These are phyloP conservation scores for Henricia sp. DNA, from an alignment of 53 echinoderm and acorn worm genomes.

Conservation along the genomic window DNA sequence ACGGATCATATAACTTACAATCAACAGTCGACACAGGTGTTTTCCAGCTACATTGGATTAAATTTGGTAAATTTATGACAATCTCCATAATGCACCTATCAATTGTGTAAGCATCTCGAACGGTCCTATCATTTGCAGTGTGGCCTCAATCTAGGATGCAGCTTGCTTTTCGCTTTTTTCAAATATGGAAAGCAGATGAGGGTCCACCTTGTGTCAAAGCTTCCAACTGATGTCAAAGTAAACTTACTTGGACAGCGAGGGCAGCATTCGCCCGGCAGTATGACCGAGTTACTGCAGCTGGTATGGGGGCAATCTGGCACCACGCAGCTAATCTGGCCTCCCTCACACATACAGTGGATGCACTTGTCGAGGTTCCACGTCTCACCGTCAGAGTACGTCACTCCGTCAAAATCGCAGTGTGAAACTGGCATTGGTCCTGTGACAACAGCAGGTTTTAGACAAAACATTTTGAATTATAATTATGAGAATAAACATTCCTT, in stretches of 20 bases:
- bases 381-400: conserved; percentile 81
- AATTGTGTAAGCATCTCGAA: too few relatives aligned
- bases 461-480: neutral
- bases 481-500: neutral
- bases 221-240: too few relatives aligned
- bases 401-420: conserved; percentile 78
- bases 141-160: too few relatives aligned
- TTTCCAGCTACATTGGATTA: too few relatives aligned
- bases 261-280: conserved; percentile 77
- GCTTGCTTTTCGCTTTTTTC: too few relatives aligned
- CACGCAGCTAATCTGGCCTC: conserved; percentile 68
- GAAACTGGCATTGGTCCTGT: conserved; percentile 48
- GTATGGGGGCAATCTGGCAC: conserved; percentile 69
- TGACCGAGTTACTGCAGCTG: conserved; percentile 66
- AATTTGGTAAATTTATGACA: too few relatives aligned
- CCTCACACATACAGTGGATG: conserved; percentile 83
- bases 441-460: neutral
- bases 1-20: too few relatives aligned
- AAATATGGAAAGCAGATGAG: too few relatives aligned
- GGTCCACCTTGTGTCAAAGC: too few relatives aligned
- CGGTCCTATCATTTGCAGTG: too few relatives aligned
- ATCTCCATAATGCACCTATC: too few relatives aligned
- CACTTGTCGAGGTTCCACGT: conserved; percentile 83
- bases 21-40: too few relatives aligned
- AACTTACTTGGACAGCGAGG: conserved; percentile 75